phyloP scores from a whole-genome alignment of 2,113 vertebrate genomes.

The Bungarus multicinctus region DNA sequence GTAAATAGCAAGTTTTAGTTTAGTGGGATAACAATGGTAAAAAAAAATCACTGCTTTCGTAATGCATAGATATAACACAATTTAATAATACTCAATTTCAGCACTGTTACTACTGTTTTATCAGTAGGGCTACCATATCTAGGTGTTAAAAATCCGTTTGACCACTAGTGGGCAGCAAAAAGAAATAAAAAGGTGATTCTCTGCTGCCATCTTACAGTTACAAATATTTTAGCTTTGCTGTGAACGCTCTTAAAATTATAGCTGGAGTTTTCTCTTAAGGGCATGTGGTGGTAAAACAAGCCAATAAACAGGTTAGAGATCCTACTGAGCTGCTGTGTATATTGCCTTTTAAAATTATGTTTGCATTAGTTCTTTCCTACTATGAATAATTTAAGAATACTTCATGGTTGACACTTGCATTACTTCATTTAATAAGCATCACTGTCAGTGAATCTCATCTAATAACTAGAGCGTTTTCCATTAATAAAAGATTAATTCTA shows the following conservation, averaged over 20 bases:
- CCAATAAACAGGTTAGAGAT: not conserved
- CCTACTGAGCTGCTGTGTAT: not conserved
- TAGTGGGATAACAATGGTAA: not conserved
- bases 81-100: conserved; percentile 18
- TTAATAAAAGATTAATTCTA: not conserved
- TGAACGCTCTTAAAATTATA: not conserved
- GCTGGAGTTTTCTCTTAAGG: not conserved
- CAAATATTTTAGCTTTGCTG: not conserved
- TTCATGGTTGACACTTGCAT: not conserved
- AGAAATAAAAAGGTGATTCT: not conserved
- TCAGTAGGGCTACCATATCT: not conserved
- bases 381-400: not conserved
- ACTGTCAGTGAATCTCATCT: not conserved
- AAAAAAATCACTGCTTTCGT: not conserved
- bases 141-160: not conserved
- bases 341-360: not conserved
- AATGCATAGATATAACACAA: not conserved
- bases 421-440: not conserved
- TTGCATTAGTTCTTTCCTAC: not conserved
- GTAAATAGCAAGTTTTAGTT: not conserved
- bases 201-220: not conserved
- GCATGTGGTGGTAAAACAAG: not conserved
- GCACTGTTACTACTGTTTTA: conserved; percentile 3
- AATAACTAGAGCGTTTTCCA: not conserved
- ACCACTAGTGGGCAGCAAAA: not conserved